Conservation (phyloP, 2,113 vertebrate genomes). For the Martes martes region DNA sequence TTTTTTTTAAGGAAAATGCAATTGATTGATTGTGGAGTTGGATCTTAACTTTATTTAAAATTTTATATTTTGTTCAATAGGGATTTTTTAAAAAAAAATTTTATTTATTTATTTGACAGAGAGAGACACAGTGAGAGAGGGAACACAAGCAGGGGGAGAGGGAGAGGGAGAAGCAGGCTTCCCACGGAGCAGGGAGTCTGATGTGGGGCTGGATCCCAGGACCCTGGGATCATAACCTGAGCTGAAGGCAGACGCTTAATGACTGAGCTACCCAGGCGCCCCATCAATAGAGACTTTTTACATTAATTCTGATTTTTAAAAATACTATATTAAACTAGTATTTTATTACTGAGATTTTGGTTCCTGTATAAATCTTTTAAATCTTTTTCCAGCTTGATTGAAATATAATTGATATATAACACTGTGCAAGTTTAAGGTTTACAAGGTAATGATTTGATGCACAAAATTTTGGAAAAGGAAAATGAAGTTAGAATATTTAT, state of each 20-base stretch:
- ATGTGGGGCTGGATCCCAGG: no score
- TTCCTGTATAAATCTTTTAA: background rate
- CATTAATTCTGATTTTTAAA: background rate
- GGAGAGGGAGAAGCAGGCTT: no score
- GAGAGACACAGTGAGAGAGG: no score
- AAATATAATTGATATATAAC: background rate
- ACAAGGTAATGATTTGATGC: background rate
- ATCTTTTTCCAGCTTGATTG: background rate
- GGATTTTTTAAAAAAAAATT: no score
- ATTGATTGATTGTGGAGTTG: background rate
- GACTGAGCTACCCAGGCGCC: no score
- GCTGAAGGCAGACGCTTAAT: no score
- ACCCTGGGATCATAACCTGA: no score
- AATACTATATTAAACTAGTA: background rate
- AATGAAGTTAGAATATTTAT: constrained; percentile 6
- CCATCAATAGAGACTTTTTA: background rate
- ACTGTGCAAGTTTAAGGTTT: background rate
- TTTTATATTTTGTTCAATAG: background rate
- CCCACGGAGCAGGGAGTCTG: no score
- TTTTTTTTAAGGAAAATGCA: background rate
- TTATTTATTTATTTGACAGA: no score
- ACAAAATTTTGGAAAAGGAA: constrained; percentile 33
- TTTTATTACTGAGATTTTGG: background rate
- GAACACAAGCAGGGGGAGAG: no score
- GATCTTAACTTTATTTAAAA: background rate